These are phyloP conservation scores for Choloepus didactylus DNA, from an alignment of 2,797 vertebrate genomes.

Conservation along the genomic window DNA sequence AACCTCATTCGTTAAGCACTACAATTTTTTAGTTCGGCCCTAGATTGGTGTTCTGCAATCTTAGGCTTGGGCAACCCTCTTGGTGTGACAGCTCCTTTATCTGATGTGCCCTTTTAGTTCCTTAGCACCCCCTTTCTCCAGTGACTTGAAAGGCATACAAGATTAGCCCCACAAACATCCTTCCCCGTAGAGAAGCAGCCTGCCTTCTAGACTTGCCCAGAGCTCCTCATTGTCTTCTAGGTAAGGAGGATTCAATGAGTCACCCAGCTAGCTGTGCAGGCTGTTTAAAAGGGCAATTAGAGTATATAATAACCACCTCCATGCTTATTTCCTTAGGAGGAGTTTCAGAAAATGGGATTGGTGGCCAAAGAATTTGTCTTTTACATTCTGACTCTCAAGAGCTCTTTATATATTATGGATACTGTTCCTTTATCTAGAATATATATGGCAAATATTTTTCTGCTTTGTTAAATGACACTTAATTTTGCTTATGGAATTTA, in stretches of 20 bases:
- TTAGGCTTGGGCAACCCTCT: background rate
- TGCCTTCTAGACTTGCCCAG: background rate
- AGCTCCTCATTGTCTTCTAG: background rate
- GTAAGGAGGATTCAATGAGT: background rate
- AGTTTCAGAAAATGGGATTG: constrained; percentile 10
- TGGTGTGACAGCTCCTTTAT: too few relatives aligned
- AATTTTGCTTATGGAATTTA: background rate
- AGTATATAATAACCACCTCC: background rate
- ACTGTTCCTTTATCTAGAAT: background rate
- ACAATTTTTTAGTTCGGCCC: background rate
- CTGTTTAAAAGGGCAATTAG: background rate
- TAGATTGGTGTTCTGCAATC: background rate
- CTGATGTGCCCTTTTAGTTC: background rate
- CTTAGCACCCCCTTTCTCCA: background rate
- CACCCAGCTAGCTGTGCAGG: background rate
- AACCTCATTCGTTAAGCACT: background rate
- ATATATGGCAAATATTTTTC: background rate
- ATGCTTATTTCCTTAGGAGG: background rate
- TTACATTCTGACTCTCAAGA: background rate
- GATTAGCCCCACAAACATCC: background rate
- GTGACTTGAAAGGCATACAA: background rate
- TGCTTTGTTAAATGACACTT: constrained; percentile 36
- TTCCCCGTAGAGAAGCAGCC: background rate
- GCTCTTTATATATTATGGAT: constrained; percentile 6
- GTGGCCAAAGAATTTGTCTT: background rate